A percentile compares a stretch with the other conserved stretches of the same genome.
phyloP scores from a whole-genome alignment of 2,888 invertebrate species.

The Pelosia muscerda region DNA sequence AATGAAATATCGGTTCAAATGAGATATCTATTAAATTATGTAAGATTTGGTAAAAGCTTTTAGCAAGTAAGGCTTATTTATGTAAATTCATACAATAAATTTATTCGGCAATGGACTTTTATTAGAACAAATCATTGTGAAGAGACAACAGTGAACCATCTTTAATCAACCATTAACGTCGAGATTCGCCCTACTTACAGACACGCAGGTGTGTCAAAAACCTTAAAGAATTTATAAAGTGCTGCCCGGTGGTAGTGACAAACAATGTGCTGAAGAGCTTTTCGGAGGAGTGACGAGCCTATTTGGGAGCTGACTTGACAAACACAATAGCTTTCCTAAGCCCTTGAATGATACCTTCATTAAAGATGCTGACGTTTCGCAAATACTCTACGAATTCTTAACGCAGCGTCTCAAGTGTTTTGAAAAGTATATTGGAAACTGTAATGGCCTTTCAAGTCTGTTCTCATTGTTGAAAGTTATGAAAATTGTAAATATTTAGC shows the following conservation, averaged over 20 bases:
- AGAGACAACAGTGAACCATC: slow-evolving; percentile 60
- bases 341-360: slow-evolving; percentile 78
- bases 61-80: slow-evolving; percentile 59
- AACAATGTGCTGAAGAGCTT: slow-evolving; percentile 49
- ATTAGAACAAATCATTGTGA: slow-evolving; percentile 55
- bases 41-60: slow-evolving; percentile 56
- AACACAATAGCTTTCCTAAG: slow-evolving; percentile 71
- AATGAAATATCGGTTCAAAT: slow-evolving; percentile 37
- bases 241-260: slow-evolving; percentile 40
- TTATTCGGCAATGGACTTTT: slow-evolving; percentile 49
- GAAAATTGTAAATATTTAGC: slow-evolving; percentile 56
- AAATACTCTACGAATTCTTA: slow-evolving; percentile 74
- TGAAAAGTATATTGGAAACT: slow-evolving; percentile 55
- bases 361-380: slow-evolving; percentile 73
- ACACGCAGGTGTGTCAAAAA: slow-evolving; percentile 58
- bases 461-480: slow-evolving; percentile 48
- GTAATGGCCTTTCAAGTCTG: slow-evolving; percentile 53
- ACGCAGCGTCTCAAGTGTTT: slow-evolving; percentile 52
- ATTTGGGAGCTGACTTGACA: slow-evolving; percentile 57
- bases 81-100: slow-evolving; percentile 62
- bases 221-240: slow-evolving; percentile 53
- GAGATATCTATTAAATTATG: slow-evolving; percentile 54
- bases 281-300: slow-evolving; percentile 57
- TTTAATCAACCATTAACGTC: slow-evolving; percentile 68
- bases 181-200: slow-evolving; percentile 54